These are phyloP conservation scores for Formica exsecta DNA, from an alignment of 1,140 invertebrate species.

Conservation along the genomic window DNA sequence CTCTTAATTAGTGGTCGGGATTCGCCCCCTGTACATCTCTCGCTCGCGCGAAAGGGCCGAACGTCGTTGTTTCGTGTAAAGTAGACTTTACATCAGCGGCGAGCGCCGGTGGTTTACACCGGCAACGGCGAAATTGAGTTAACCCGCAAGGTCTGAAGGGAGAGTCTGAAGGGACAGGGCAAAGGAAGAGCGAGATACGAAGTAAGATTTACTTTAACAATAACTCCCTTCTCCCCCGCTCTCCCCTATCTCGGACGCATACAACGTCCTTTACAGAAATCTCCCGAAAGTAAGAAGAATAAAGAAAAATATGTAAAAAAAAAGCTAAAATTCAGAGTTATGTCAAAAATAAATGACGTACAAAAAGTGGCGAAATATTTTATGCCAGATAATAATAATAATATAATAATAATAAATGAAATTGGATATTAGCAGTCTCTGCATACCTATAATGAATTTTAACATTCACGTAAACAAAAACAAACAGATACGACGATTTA, in stretches of 20 bases:
- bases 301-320: background rate
- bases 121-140: constrained; percentile 50
- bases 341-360: background rate
- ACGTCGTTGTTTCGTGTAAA: constrained; percentile 48
- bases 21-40: constrained; percentile 50
- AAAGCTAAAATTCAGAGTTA: background rate
- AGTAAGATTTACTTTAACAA: constrained; percentile 59
- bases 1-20: constrained; percentile 59
- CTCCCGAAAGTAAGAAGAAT: constrained; percentile 2
- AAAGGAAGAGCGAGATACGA: background rate
- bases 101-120: constrained; percentile 30
- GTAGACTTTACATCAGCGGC: constrained; percentile 60
- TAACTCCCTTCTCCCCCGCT: background rate
- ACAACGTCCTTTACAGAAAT: background rate
- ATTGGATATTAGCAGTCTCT: background rate
- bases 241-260: background rate
- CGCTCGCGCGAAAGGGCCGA: constrained; percentile 3
- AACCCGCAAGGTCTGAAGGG: constrained; percentile 25
- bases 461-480: background rate
- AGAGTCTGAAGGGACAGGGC: background rate
- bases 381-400: background rate
- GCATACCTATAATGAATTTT: background rate
- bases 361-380: background rate
- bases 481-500: background rate
- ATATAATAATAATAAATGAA: background rate